Conservation (phyloP, 2,888 invertebrate genomes). For the Hyposoter didymator region DNA sequence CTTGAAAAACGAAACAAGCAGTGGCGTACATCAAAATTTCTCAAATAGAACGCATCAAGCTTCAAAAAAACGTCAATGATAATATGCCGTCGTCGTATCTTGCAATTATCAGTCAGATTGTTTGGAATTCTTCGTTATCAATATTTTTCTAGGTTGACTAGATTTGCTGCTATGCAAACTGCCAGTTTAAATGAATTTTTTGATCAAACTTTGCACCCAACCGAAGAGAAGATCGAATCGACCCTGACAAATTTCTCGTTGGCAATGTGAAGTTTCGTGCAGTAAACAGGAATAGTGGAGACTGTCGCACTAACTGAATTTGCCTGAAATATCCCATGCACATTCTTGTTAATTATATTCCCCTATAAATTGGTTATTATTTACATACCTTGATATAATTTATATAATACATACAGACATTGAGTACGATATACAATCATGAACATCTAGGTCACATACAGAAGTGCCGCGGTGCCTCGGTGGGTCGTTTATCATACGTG, state of each 20-base stretch:
- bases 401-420: slow-evolving; percentile 17
- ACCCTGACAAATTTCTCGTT: not conserved
- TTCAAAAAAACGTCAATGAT: not conserved
- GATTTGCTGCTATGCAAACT: too few species aligned
- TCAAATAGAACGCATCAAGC: too few species aligned
- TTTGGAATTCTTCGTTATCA: too few species aligned
- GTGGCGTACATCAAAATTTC: too few species aligned
- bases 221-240: too few species aligned
- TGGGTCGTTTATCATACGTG: slow-evolving; percentile 7
- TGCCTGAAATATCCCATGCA: not conserved
- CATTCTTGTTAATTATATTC: slow-evolving; percentile 14
- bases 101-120: too few species aligned
- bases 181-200: too few species aligned
- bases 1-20: too few species aligned
- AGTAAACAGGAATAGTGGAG: not conserved
- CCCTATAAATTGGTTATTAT: slow-evolving; percentile 11
- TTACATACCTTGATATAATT: slow-evolving; percentile 7
- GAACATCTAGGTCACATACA: slow-evolving; percentile 60
- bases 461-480: slow-evolving; percentile 43
- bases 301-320: not conserved
- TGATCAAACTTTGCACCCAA: too few species aligned
- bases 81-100: too few species aligned
- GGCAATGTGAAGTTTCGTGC: not conserved
- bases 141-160: too few species aligned
- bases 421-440: slow-evolving; percentile 41